phyloP scores from a whole-genome alignment of 2,888 invertebrate species.

The Eudemis profundana region DNA sequence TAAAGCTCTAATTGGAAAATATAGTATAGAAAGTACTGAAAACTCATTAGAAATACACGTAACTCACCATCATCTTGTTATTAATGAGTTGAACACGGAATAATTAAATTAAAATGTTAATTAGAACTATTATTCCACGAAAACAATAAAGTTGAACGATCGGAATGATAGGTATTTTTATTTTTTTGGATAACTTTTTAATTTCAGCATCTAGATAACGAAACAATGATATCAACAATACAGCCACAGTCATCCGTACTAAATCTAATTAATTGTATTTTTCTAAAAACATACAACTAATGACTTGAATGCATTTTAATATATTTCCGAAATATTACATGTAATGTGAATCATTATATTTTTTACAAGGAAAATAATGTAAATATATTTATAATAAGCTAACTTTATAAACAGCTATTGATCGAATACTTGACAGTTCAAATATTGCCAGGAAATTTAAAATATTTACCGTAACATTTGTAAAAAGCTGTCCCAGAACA shows the following conservation, averaged over 20 bases:
- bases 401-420: constrained; percentile 24
- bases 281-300: neutral
- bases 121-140: constrained; percentile 24
- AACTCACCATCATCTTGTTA: constrained; percentile 70
- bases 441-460: constrained; percentile 7
- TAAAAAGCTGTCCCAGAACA: neutral
- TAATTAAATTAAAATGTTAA: constrained; percentile 38
- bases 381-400: neutral
- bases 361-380: neutral
- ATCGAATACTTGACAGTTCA: constrained; percentile 36
- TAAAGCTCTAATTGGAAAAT: constrained; percentile 43
- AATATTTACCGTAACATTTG: neutral
- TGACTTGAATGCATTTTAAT: neutral
- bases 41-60: neutral
- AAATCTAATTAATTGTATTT: neutral
- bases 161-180: constrained; percentile 38
- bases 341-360: neutral
- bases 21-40: neutral
- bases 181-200: constrained; percentile 32
- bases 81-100: neutral
- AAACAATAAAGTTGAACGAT: constrained; percentile 39
- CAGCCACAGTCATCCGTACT: constrained; percentile 4
- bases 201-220: constrained; percentile 1
- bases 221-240: neutral
- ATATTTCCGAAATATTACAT: too few species aligned